Percentiles rank a stretch among this genome's conserved stretches.
Evolutionary conservation across 2,797 vertebrate genomes (phyloP).

Genomic region (Nannoperca australis): DNA sequence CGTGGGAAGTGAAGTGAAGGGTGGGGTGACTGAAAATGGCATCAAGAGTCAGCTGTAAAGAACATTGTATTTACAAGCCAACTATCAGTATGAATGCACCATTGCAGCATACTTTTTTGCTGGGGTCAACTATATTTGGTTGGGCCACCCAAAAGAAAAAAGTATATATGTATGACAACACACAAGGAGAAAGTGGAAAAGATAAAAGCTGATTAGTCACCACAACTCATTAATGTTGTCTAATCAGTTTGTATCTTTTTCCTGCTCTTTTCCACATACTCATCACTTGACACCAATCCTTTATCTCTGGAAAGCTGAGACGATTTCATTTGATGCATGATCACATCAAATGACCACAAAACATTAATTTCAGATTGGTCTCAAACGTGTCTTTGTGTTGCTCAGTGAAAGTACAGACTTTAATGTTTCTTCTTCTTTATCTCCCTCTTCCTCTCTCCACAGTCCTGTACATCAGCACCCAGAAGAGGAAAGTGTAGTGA

Average conservation of each 20-base stretch:
- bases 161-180: background rate
- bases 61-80: constrained; percentile 2
- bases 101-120: background rate
- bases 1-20: constrained; percentile 12
- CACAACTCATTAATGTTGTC: background rate
- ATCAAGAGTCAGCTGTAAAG: constrained; percentile 17
- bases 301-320: background rate
- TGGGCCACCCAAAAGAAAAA: background rate
- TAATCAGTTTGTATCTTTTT: background rate
- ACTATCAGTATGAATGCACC: background rate
- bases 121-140: background rate
- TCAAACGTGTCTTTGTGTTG: background rate
- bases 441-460: constrained; percentile 39
- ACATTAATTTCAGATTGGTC: background rate
- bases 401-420: background rate
- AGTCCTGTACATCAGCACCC: constrained; percentile 99
- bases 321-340: background rate
- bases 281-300: background rate
- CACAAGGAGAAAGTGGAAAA: background rate
- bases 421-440: background rate
- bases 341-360: background rate
- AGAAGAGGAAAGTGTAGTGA: constrained; percentile 98
- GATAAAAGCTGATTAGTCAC: too few relatives aligned
- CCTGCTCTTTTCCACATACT: background rate
- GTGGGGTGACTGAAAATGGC: constrained; percentile 16